Evolutionary conservation across 2,113 vertebrate genomes (phyloP), one percentile per base, ranked within the genome.

Genomic region (Tenebrosternarchus preto): DNA sequence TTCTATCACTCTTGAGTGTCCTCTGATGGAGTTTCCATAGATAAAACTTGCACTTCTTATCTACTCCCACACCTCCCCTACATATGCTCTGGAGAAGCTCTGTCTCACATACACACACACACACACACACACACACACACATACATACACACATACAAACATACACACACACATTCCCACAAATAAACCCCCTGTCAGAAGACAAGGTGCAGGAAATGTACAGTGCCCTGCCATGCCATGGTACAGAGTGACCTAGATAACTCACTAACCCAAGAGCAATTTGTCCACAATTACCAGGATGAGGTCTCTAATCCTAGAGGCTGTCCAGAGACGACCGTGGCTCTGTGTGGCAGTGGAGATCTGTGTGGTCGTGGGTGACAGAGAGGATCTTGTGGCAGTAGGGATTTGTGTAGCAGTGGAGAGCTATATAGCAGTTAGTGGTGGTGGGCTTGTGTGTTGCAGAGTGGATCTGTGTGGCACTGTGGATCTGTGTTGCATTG

Each of bases 21-120:
- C 68, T 46, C 67, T 76, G 80, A 76, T 25, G 29, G 59, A 80
- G 80, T 81, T 82, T 82, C 59, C 77, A 80, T 75, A 81, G 83
- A 86, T 80, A 81, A 80, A 50, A 59, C 70, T 60, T 60, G 60
- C 75, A 76, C 73, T 68, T 68, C 82, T 86, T 83, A 80, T 84
- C 80, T 80, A 59, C 53, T 57, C 80, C 61, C 63, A 60, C 73
- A 66, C 67, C 73, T 68, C 68, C 6, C 33, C 36, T 71, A 81
- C 55, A 50, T 66, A 72, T 60, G 9, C 57, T 29, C 53, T 53
- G 24, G n/a, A 24, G 39, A 74, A 39, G 31, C 57, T 53, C 50
- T 64, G 25, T 59, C 57, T 22, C 20, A 69, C 31, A 27, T 69
- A 43, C 57, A 19, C 25, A 61, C 33, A 27, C 80, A 61, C 24